Base-by-base conservation (phyloP, 2,797 vertebrate genomes). In the Phrynocephalus guinanensis region DNA sequence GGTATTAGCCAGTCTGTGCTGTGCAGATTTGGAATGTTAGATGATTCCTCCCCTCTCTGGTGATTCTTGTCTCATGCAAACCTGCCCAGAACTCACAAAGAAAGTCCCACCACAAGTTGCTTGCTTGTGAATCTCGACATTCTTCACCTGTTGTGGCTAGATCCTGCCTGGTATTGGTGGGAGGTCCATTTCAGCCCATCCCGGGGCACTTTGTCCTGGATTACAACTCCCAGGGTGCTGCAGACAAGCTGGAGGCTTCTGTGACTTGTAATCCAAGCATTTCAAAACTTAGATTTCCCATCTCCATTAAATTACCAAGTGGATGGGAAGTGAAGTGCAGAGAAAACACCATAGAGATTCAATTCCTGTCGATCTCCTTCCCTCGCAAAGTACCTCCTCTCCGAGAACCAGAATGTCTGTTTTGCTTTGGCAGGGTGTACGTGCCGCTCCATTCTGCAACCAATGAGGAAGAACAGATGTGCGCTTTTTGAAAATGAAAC, bases 401-500 rank as follows among this genome's bases (percentile, higher is more conserved):
- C 26, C 8, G 52, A 3, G 48, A 33, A 78, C 6, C 2, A n/a
- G 33, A 67, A 60, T 83, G 78, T 72, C 73, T 6, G 11, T 83
- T 83, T 83, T 83, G 48, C 63, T 68, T 20, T 38, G 48, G 73
- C 30, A 2, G 66, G 11, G 22, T 26, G 81, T 71, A 72, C 20
- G 52, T 50, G 67, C 52, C 6, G 72, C 76, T 76, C 86, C 20
- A 67, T 67, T 83, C 20, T 24, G 67, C 26, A 24, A 83, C 15
- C 15, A 77, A 26, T 79, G 82, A 88, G 82, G 50, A 63, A 56
- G 67, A 84, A 72, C 82, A 88, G 82, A 72, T 84, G 75, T 79
- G 82, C 28, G 33, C 50, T 50, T 16, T 72, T 86, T 78, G 72
- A 72, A 84, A 87, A 71, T 82, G 52, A 86, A 89, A 88, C 79